These are phyloP conservation scores for Cabera pusaria DNA, from an alignment of 2,888 invertebrate species.

Conservation along the genomic window DNA sequence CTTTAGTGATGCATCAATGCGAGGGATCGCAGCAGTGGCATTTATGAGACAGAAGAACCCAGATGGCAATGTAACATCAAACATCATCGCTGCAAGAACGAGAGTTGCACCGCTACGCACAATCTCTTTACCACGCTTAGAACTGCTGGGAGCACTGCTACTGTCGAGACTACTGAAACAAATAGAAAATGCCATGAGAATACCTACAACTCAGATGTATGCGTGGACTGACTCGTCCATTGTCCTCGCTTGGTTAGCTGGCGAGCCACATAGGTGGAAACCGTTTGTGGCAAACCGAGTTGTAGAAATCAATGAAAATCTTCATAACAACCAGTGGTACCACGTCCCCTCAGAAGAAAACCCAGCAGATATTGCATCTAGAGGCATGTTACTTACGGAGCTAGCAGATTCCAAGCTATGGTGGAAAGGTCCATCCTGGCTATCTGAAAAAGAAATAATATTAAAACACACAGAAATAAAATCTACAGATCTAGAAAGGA, in stretches of 20 bases:
- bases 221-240: slow-evolving; percentile 39
- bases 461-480: slow-evolving; percentile 4
- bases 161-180: too few relatives aligned
- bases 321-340: slow-evolving; percentile 11
- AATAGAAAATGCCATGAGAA: slow-evolving; percentile 21
- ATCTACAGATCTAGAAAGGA: slow-evolving; percentile 14
- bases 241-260: slow-evolving; percentile 34
- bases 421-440: slow-evolving; percentile 32
- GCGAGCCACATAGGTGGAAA: slow-evolving; percentile 32
- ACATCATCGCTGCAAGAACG: slow-evolving; percentile 31
- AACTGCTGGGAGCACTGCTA: slow-evolving; percentile 28
- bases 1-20: slow-evolving; percentile 31
- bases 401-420: slow-evolving; percentile 23
- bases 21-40: slow-evolving; percentile 32
- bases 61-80: slow-evolving; percentile 15
- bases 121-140: slow-evolving; percentile 32
- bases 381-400: slow-evolving; percentile 26
- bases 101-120: slow-evolving; percentile 35
- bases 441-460: slow-evolving; percentile 10
- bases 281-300: slow-evolving; percentile 34
- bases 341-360: slow-evolving; percentile 26
- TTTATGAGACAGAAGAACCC: slow-evolving; percentile 22
- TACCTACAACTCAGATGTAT: slow-evolving; percentile 19
- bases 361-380: slow-evolving; percentile 32
- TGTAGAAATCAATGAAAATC: slow-evolving; percentile 8